Conservation (phyloP, 1,140 invertebrate genomes). For the Aphidius ervi region DNA sequence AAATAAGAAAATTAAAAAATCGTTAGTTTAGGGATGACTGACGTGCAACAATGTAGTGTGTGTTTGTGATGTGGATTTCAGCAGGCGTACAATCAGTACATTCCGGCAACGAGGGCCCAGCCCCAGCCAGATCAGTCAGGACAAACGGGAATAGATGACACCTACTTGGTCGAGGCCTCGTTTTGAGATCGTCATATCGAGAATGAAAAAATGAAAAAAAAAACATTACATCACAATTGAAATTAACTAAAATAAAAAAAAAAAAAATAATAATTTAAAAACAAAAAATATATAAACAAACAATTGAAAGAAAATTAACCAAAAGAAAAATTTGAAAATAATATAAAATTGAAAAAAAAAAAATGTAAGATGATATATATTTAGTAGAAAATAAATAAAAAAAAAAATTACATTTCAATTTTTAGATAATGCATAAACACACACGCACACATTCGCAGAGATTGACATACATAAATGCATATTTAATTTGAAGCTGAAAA, state of each 20-base stretch:
- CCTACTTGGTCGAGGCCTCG: slow-evolving; percentile 77
- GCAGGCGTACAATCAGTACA: slow-evolving; percentile 79
- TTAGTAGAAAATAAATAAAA: too few species aligned
- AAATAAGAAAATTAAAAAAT: slow-evolving; percentile 23
- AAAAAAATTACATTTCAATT: too few species aligned
- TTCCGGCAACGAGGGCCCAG: slow-evolving; percentile 65
- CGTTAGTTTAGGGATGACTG: slow-evolving; percentile 43
- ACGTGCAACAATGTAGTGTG: slow-evolving; percentile 54
- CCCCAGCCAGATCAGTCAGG: slow-evolving; percentile 67
- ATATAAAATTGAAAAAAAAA: slow-evolving; percentile 4
- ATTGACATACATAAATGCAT: background rate
- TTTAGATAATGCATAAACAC: background rate
- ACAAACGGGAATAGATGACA: slow-evolving; percentile 72
- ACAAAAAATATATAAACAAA: slow-evolving; percentile 16
- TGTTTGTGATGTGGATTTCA: slow-evolving; percentile 58
- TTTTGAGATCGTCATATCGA: slow-evolving; percentile 56
- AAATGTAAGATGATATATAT: background rate
- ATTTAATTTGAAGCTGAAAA: background rate
- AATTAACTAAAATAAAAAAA: slow-evolving; percentile 22
- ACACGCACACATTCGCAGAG: background rate
- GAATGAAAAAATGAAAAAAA: background rate
- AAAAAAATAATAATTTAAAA: slow-evolving; percentile 17
- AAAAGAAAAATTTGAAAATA: slow-evolving; percentile 1
- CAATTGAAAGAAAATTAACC: slow-evolving; percentile 11
- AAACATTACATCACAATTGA: slow-evolving; percentile 11